Evolutionary conservation across 92 coral and sea anemone species (phyloP).

Genomic region (Blastomussa wellsi): DNA sequence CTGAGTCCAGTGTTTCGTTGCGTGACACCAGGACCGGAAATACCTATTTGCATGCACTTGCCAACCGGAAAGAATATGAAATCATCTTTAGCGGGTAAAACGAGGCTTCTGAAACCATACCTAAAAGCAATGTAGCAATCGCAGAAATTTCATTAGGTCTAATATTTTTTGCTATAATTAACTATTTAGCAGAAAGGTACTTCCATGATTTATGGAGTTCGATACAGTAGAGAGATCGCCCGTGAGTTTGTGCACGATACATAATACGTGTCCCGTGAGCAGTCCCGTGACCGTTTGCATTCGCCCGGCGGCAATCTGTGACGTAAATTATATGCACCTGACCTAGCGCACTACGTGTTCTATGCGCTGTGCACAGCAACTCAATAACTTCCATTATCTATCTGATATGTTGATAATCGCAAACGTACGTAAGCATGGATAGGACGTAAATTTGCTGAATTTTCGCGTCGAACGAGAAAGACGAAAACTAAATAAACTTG

Average conservation of each 20-base stretch:
- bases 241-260: not conserved
- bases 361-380: not conserved
- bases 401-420: too few relatives aligned
- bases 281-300: not conserved
- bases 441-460: too few relatives aligned
- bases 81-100: not conserved
- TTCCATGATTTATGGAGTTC: not conserved
- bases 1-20: not conserved
- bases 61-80: not conserved
- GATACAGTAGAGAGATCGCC: not conserved
- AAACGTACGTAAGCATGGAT: too few relatives aligned
- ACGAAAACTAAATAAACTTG: not conserved
- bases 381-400: too few relatives aligned
- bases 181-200: not conserved
- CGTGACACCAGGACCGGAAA: not conserved
- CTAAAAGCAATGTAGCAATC: not conserved
- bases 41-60: not conserved
- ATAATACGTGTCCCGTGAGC: too few relatives aligned
- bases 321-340: not conserved
- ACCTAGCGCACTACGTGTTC: not conserved
- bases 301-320: not conserved
- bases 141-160: not conserved
- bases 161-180: not conserved
- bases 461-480: not conserved
- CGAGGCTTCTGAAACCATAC: not conserved